phyloP scores from a whole-genome alignment of 92 coral and sea anemone genomes.

The Hydrozoanthus gracilis region DNA sequence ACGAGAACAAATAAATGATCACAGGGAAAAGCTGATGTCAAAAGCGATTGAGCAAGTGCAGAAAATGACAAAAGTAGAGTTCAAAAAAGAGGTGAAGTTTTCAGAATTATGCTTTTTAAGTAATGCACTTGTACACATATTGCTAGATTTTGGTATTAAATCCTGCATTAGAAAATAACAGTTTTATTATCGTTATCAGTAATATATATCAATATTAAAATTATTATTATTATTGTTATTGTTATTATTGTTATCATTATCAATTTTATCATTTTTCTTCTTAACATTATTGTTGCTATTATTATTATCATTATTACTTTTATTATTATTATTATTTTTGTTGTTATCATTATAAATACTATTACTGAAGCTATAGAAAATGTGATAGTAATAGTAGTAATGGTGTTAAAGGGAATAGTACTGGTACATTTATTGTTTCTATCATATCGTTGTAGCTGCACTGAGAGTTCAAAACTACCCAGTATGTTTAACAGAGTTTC shows the following conservation, averaged over 20 bases:
- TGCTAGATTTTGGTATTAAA: no score
- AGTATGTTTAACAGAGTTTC: not conserved
- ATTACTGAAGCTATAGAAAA: not conserved
- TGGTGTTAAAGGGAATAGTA: not conserved
- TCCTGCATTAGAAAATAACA: not conserved
- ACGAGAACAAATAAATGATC: conserved; percentile 59
- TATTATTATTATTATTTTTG: no score
- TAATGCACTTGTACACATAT: not conserved
- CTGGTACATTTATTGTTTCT: not conserved
- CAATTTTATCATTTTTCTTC: no score
- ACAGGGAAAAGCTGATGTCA: conserved; percentile 82
- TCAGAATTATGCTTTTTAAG: not conserved
- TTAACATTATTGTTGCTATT: not conserved
- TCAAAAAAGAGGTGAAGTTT: conserved; percentile 57
- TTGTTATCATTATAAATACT: not conserved
- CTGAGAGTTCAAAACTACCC: not conserved
- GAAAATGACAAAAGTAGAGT: conserved; percentile 42
- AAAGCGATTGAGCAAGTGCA: conserved; percentile 75
- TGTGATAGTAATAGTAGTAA: not conserved
- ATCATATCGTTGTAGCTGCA: not conserved
- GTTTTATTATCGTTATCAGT: not conserved
- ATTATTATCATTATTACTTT: no score
- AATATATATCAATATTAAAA: no score
- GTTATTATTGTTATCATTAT: not conserved
- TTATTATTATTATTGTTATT: not conserved